These are phyloP conservation scores for Brotula barbata DNA, from an alignment of 2,797 vertebrate genomes.

Conservation along the genomic window DNA sequence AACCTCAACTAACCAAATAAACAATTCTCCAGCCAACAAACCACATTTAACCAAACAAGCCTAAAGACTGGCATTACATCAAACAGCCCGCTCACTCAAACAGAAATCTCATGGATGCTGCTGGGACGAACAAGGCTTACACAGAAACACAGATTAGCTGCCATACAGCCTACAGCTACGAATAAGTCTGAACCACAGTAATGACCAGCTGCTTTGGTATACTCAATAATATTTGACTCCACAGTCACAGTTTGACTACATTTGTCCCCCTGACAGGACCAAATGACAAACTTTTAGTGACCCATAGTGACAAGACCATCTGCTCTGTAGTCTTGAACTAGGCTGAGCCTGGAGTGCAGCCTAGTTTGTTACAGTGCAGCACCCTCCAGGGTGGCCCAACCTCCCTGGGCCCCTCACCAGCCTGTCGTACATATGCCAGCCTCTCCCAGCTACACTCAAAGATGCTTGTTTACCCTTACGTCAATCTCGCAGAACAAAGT, in stretches of 20 bases:
- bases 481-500: conserved; percentile 40
- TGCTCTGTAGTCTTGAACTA: conserved; percentile 41
- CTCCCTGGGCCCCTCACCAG: conserved; percentile 41
- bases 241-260: conserved; percentile 36
- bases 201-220: conserved; percentile 37
- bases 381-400: conserved; percentile 55
- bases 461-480: conserved; percentile 55
- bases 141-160: conserved; percentile 47
- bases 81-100: conserved; percentile 27
- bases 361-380: conserved; percentile 28
- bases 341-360: conserved; percentile 22
- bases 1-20: conserved; percentile 42
- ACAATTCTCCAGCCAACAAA: conserved; percentile 26
- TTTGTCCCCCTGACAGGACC: conserved; percentile 49
- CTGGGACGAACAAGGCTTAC: conserved; percentile 17
- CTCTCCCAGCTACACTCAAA: conserved; percentile 50
- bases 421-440: conserved; percentile 42
- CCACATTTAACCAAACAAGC: conserved; percentile 25
- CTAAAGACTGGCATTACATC: conserved; percentile 16
- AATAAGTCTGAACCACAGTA: conserved; percentile 39
- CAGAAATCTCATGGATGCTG: conserved; percentile 13
- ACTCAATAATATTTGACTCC: conserved; percentile 50
- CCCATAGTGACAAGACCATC: conserved; percentile 57
- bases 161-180: conserved; percentile 45
- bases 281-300: conserved; percentile 53